Percentiles rank a stretch among this genome's conserved stretches.
phyloP scores from a whole-genome alignment of 2,888 invertebrate genomes.

The Aethes cnicana region DNA sequence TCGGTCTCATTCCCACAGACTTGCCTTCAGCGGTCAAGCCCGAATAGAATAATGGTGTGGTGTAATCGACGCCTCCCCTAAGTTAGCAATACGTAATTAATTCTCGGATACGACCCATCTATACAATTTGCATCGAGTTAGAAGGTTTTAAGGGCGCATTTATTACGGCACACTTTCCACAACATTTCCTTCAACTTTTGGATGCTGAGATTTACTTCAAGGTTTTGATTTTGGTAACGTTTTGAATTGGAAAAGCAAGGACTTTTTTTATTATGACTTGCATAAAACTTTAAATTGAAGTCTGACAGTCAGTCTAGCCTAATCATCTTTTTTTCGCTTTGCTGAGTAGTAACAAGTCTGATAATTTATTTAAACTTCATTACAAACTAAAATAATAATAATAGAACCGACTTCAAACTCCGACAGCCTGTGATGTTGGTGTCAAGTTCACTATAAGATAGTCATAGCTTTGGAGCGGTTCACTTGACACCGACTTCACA shows the following conservation, averaged over 20 bases:
- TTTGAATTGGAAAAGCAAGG: not conserved
- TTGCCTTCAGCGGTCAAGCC: conserved; percentile 41
- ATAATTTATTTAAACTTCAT: too few relatives aligned
- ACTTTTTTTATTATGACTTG: too few relatives aligned
- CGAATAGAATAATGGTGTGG: conserved; percentile 54
- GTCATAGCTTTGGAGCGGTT: too few relatives aligned
- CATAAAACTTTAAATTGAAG: too few relatives aligned
- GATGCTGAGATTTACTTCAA: conserved; percentile 7
- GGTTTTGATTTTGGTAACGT: conserved; percentile 5
- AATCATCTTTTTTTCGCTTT: too few relatives aligned
- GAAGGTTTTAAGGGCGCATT: conserved; percentile 28
- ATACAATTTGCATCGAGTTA: conserved; percentile 50
- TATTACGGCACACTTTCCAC: conserved; percentile 20
- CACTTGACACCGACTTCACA: too few relatives aligned
- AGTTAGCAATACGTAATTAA: conserved; percentile 57
- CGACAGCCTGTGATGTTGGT: too few relatives aligned
- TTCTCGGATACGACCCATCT: conserved; percentile 52
- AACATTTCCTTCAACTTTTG: conserved; percentile 23
- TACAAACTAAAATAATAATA: too few relatives aligned
- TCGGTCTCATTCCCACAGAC: conserved; percentile 34
- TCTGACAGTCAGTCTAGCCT: too few relatives aligned
- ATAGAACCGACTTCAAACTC: too few relatives aligned
- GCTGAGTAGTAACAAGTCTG: too few relatives aligned
- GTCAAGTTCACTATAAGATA: too few relatives aligned
- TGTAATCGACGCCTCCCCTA: conserved; percentile 58